Percentiles rank a stretch among this genome's conserved stretches.
Conservation (phyloP, 2,888 invertebrate genomes). For the Netelia virgata region DNA sequence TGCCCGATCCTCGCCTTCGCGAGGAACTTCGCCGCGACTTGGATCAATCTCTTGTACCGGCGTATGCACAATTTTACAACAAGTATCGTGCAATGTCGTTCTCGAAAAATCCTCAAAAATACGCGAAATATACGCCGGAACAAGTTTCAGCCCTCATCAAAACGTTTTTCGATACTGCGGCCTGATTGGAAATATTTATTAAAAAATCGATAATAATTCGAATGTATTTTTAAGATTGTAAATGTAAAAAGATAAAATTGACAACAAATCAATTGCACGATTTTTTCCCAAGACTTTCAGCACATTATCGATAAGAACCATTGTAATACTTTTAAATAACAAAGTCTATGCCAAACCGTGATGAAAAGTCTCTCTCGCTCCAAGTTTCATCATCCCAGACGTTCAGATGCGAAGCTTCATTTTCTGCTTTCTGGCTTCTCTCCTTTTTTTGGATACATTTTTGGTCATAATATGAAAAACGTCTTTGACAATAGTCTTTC, state of each 20-base stretch:
- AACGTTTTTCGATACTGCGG: slow-evolving; percentile 96
- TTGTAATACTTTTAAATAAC: too few relatives aligned
- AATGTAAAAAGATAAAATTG: too few relatives aligned
- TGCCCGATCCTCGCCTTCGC: slow-evolving; percentile 96
- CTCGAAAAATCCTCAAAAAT: slow-evolving; percentile 97
- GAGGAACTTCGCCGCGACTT: slow-evolving; percentile 95
- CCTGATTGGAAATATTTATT: slow-evolving; percentile 84
- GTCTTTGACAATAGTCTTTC: too few relatives aligned
- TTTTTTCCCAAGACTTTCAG: neutral
- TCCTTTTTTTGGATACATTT: too few relatives aligned
- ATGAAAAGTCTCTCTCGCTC: too few relatives aligned
- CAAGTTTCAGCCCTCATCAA: slow-evolving; percentile 94
- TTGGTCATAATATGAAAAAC: too few relatives aligned
- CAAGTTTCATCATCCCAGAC: too few relatives aligned
- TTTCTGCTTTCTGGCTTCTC: too few relatives aligned
- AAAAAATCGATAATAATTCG: neutral
- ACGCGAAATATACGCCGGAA: slow-evolving; percentile 95
- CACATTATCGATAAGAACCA: too few relatives aligned
- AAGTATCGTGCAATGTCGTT: slow-evolving; percentile 92
- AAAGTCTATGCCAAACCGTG: too few relatives aligned
- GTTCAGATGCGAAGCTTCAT: too few relatives aligned
- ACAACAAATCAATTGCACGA: neutral
- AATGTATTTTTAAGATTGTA: too few relatives aligned
- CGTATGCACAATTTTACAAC: slow-evolving; percentile 93
- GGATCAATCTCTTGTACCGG: slow-evolving; percentile 94